Evolutionary conservation across 1,140 invertebrate genomes (phyloP).

Genomic region (Scylla paramamosain): DNA sequence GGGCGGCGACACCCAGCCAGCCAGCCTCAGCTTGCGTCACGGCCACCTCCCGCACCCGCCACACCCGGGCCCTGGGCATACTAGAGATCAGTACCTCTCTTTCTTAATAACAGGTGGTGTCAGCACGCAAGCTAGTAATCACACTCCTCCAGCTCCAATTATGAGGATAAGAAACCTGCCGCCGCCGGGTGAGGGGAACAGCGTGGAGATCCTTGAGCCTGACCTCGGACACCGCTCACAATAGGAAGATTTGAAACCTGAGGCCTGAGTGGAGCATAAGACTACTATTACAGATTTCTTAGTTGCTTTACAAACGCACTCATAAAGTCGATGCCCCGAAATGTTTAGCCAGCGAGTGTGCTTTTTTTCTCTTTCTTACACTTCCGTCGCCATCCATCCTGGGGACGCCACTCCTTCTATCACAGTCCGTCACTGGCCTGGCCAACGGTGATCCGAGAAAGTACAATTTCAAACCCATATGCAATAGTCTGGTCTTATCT

Average conservation of each 20-base stretch:
- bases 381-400: no score
- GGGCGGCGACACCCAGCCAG: neutral
- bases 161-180: neutral
- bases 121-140: neutral
- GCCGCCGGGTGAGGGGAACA: neutral
- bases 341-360: neutral
- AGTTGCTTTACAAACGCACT: constrained; percentile 38
- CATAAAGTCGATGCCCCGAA: constrained; percentile 16
- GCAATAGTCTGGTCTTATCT: constrained; percentile 33
- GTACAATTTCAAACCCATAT: neutral
- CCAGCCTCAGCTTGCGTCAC: neutral
- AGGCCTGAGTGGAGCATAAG: neutral
- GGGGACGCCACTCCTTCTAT: neutral
- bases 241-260: constrained; percentile 1
- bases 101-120: neutral
- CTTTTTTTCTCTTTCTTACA: neutral
- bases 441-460: neutral
- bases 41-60: neutral
- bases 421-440: neutral
- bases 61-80: neutral
- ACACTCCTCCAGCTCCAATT: neutral
- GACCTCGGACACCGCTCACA: neutral
- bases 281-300: constrained; percentile 22
- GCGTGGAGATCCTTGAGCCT: neutral
- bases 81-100: neutral